A percentile compares a stretch with the other conserved stretches of the same genome.
phyloP scores from a whole-genome alignment of 2,797 vertebrate species.

The Ambastaia sidthimunki region DNA sequence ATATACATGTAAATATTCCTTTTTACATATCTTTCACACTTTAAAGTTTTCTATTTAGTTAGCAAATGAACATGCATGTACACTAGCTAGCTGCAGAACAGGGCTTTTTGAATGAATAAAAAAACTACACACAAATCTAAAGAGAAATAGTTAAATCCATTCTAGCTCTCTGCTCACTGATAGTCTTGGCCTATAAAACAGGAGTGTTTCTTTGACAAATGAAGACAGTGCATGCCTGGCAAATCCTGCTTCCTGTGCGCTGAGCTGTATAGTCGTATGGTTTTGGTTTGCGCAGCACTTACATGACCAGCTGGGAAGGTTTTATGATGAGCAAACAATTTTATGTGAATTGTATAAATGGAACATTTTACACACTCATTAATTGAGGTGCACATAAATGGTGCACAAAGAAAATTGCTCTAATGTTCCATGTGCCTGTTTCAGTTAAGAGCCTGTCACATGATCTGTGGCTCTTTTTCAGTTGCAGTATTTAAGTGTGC shows the following conservation, averaged over 20 bases:
- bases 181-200: conserved; percentile 68
- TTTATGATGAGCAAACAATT: conserved; percentile 43
- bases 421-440: conserved; percentile 1
- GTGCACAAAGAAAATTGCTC: background rate
- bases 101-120: conserved; percentile 60
- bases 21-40: conserved; percentile 51
- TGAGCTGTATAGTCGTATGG: conserved; percentile 38
- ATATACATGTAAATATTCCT: conserved; percentile 36
- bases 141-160: conserved; percentile 69
- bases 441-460: conserved; percentile 42
- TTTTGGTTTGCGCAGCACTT: conserved; percentile 45
- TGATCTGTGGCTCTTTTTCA: conserved; percentile 68
- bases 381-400: conserved; percentile 18
- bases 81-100: conserved; percentile 56
- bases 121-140: conserved; percentile 66
- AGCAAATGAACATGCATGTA: conserved; percentile 45
- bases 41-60: conserved; percentile 63
- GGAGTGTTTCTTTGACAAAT: conserved; percentile 68
- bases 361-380: conserved; percentile 20
- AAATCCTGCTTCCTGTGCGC: conserved; percentile 50
- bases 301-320: conserved; percentile 41
- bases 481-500: conserved; percentile 67
- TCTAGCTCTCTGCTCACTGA: conserved; percentile 69
- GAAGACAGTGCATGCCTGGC: conserved; percentile 57
- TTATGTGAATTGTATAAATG: conserved; percentile 16